phyloP scores from a whole-genome alignment of 2,888 invertebrate species.

The Atrina japonica region DNA sequence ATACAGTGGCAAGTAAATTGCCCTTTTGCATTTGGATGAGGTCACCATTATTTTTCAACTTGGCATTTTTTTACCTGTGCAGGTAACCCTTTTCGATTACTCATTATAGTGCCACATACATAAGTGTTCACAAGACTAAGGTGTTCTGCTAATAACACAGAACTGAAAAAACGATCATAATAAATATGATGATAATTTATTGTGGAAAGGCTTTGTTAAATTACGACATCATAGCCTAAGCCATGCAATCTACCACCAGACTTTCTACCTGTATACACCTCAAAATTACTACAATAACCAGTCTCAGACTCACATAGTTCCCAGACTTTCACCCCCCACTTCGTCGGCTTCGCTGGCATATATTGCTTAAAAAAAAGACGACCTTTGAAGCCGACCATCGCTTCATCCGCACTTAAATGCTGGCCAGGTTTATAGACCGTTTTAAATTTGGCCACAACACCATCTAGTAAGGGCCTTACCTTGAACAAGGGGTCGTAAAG shows the following conservation, averaged over 20 bases:
- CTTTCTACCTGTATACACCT: slow-evolving; percentile 1
- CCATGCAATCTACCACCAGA: neutral
- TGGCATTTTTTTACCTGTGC: neutral
- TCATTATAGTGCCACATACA: neutral
- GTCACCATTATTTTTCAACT: neutral
- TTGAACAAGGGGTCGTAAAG: slow-evolving; percentile 5
- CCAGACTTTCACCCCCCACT: slow-evolving; percentile 5
- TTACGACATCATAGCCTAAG: neutral
- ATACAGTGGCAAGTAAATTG: neutral
- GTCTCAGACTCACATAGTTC: neutral
- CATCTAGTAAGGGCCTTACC: neutral
- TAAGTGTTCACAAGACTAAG: neutral
- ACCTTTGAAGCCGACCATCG: neutral
- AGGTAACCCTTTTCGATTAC: slow-evolving; percentile 8
- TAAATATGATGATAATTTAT: neutral
- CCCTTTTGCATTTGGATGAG: slow-evolving; percentile 1
- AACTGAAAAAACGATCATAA: slow-evolving; percentile 9
- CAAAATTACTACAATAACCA: neutral
- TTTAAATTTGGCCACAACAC: neutral
- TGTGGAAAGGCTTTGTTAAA: neutral
- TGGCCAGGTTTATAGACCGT: neutral
- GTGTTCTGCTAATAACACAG: neutral
- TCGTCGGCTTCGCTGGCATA: slow-evolving; percentile 3
- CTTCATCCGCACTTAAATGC: neutral
- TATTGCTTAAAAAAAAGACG: neutral